These are phyloP conservation scores for Hybognathus amarus DNA, from an alignment of 2,797 vertebrate species.

Conservation along the genomic window DNA sequence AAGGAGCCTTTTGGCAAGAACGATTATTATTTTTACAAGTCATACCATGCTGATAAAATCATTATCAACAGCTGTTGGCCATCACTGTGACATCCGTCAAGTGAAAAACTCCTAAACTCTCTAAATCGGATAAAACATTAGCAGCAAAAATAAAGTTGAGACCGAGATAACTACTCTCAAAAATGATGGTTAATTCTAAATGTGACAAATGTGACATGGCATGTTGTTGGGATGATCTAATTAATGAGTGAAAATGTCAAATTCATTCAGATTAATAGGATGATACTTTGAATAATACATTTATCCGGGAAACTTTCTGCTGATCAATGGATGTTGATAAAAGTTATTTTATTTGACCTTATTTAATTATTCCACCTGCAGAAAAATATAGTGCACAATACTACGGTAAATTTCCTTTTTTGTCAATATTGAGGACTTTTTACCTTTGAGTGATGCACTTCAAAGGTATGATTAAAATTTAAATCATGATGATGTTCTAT, in stretches of 20 bases:
- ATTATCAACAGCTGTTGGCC: conserved; percentile 41
- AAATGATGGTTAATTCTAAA: conserved; percentile 13
- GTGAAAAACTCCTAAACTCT: conserved; percentile 39
- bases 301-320: not conserved
- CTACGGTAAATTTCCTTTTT: not conserved
- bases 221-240: not conserved
- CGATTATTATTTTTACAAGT: conserved; percentile 36
- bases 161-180: conserved; percentile 1
- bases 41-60: conserved; percentile 39
- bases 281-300: conserved; percentile 1
- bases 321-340: not conserved
- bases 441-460: not conserved
- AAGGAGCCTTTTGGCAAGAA: conserved; percentile 47
- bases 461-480: not conserved
- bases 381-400: conserved; percentile 2
- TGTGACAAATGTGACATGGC: not conserved
- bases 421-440: not conserved
- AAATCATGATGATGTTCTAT: conserved; percentile 18
- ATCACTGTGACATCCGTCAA: conserved; percentile 40
- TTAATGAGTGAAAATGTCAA: not conserved
- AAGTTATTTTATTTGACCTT: not conserved
- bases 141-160: conserved; percentile 36
- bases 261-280: not conserved
- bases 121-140: conserved; percentile 34
- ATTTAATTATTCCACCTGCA: not conserved